A percentile compares a stretch with the other conserved stretches of the same genome.
These are phyloP conservation scores for Callocephalon fimbriatum DNA, from an alignment of 2,113 vertebrate species.

Conservation along the genomic window DNA sequence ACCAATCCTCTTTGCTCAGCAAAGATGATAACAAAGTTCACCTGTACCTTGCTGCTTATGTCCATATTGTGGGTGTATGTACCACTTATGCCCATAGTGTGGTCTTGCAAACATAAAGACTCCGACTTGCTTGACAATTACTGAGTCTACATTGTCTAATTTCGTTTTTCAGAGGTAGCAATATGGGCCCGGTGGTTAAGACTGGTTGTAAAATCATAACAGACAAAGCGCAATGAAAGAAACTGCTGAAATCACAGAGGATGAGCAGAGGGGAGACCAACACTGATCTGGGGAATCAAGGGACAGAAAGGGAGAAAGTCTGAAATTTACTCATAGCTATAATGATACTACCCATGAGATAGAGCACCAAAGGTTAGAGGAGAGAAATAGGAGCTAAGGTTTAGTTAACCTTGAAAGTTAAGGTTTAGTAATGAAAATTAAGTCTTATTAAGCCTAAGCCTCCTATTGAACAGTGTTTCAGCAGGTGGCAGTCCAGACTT, in stretches of 20 bases:
- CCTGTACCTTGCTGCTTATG: background rate
- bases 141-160: background rate
- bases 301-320: background rate
- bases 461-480: background rate
- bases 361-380: background rate
- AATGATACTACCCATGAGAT: accelerated
- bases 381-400: background rate
- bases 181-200: background rate
- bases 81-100: background rate
- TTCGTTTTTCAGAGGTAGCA: background rate
- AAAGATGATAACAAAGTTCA: background rate
- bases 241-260: background rate
- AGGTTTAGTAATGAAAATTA: background rate
- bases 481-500: constrained; percentile 1
- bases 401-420: background rate
- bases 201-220: background rate
- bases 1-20: background rate
- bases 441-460: background rate
- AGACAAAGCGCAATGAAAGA: background rate
- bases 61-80: background rate
- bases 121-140: background rate
- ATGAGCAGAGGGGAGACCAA: background rate
- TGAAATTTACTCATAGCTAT: background rate
- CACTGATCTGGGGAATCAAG: background rate
- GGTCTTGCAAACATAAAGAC: background rate